These are phyloP conservation scores for Sebastolobus altivelis DNA, from an alignment of 2,797 vertebrate genomes.

Conservation along the genomic window DNA sequence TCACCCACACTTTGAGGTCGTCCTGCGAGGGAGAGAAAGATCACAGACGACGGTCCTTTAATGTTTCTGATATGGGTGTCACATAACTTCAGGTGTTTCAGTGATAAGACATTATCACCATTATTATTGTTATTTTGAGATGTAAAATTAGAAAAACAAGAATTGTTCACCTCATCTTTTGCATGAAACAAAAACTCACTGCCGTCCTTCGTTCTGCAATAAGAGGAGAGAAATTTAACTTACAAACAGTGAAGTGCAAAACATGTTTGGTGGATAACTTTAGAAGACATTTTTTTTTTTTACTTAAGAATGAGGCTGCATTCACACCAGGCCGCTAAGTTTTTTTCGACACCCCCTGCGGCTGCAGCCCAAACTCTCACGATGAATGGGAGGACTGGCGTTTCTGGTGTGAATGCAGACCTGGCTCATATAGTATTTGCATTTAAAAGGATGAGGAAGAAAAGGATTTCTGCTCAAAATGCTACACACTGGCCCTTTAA, in stretches of 20 bases:
- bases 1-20: slow-evolving; percentile 92
- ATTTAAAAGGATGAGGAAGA: background rate
- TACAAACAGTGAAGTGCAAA: background rate
- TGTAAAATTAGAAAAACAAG: background rate
- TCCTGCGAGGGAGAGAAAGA: slow-evolving; percentile 78
- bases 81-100: background rate
- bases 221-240: slow-evolving; percentile 37
- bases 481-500: no score
- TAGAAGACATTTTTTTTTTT: background rate
- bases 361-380: no score
- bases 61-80: background rate
- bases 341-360: no score
- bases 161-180: slow-evolving; percentile 92
- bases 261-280: background rate
- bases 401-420: background rate
- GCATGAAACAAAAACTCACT: slow-evolving; percentile 95
- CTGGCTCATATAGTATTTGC: background rate
- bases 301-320: background rate
- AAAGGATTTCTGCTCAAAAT: background rate
- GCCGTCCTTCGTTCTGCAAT: slow-evolving; percentile 91
- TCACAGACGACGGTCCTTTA: background rate
- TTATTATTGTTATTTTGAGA: background rate
- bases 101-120: no score
- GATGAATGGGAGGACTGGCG: no score
- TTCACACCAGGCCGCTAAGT: no score